Conservation (phyloP, 2,797 vertebrate genomes). For the Ctenopoma multispine region DNA sequence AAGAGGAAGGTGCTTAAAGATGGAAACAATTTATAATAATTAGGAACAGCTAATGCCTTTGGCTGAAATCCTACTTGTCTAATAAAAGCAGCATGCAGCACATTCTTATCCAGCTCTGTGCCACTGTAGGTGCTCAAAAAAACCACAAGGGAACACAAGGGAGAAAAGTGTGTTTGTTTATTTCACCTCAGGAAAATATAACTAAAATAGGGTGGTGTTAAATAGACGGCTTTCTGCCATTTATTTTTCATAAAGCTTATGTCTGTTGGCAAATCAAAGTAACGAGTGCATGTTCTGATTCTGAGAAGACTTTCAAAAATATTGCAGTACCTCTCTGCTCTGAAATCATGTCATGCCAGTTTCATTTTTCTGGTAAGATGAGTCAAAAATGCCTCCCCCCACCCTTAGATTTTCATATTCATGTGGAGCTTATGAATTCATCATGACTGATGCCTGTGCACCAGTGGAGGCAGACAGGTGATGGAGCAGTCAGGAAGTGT, state of each 20-base stretch:
- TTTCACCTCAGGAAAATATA: constrained; percentile 62
- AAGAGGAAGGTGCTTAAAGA: constrained; percentile 33
- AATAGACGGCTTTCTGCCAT: constrained; percentile 42
- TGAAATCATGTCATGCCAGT: constrained; percentile 45
- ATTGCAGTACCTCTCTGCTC: constrained; percentile 38
- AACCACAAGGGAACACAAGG: constrained; percentile 42
- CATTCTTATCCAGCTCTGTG: constrained; percentile 27
- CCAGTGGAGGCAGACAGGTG: constrained; percentile 29
- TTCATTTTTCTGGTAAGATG: constrained; percentile 42
- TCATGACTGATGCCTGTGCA: constrained; percentile 30
- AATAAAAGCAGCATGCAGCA: constrained; percentile 33
- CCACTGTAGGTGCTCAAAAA: constrained; percentile 52
- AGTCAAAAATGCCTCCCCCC: constrained; percentile 41
- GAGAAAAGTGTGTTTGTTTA: constrained; percentile 59
- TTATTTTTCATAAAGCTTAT: constrained; percentile 60
- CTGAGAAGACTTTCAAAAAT: constrained; percentile 46
- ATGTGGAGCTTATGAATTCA: constrained; percentile 48
- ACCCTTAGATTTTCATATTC: constrained; percentile 58
- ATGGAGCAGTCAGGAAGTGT: constrained; percentile 16
- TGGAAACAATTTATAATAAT: constrained; percentile 42
- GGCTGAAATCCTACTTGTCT: constrained; percentile 39
- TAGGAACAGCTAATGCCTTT: constrained; percentile 49
- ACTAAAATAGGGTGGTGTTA: constrained; percentile 49
- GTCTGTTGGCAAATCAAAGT: constrained; percentile 64
- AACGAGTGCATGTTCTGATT: constrained; percentile 35